Evolutionary conservation across 2,888 invertebrate species (phyloP), one percentile per base, ranked within the genome.

Genomic region (Labia minor): DNA sequence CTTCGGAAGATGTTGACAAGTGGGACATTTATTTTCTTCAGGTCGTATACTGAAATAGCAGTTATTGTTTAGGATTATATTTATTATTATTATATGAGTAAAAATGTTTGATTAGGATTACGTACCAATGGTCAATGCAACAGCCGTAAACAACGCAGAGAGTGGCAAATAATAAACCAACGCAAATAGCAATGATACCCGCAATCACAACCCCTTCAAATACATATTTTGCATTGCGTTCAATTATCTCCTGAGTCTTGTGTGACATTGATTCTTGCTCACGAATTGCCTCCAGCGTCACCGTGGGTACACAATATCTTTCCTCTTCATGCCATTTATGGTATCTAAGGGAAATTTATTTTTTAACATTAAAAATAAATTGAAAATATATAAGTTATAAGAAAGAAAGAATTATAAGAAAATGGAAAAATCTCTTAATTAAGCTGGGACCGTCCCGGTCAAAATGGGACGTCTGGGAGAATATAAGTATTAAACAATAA

Each of bases 61-160:
- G 11, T 8, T 33, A 33, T n/a, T n/a, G n/a, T n/a, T n/a, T n/a
- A n/a, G n/a, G n/a, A n/a, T n/a, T n/a, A n/a, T n/a, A n/a, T n/a
- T n/a, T n/a, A n/a, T n/a, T n/a, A n/a, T n/a, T n/a, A n/a, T n/a
- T n/a, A n/a, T n/a, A n/a, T n/a, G n/a, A n/a, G n/a, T n/a, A n/a
- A n/a, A n/a, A n/a, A n/a, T n/a, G n/a, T n/a, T n/a, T n/a, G n/a
- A n/a, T n/a, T n/a, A n/a, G n/a, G n/a, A n/a, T n/a, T n/a, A 49
- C 33, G 19, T 26, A 64, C 64, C 64, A 64, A 21, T 19, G 26
- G 18, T 64, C 21, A 18, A 64, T 18, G 61, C 69, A 66, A 33
- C 69, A 69, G 11, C 67, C 69, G 33, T 67, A 69, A 20, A 66
- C 19, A 26, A 67, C 14, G 64, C 67, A 67, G 2, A 62, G 49